Evolutionary conservation across 2,797 vertebrate species (phyloP).

Genomic region (Microctenopoma steveboyesi): DNA sequence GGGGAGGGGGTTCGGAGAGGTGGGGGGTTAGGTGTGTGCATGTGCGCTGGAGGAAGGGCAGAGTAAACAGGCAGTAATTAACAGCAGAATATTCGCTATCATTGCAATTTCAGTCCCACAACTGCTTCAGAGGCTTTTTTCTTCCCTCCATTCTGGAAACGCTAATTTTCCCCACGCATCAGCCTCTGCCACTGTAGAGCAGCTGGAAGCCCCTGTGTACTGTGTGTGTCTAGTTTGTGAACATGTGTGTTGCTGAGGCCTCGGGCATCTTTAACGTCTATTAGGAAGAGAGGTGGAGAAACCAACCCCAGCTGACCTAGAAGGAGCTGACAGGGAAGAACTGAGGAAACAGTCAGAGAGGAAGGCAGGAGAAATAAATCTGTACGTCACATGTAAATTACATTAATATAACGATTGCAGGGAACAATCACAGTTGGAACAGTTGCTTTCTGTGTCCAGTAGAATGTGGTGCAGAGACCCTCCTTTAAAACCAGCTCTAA

Average conservation of each 20-base stretch:
- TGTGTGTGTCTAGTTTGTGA: slow-evolving; percentile 33
- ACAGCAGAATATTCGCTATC: slow-evolving; percentile 81
- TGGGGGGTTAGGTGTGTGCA: slow-evolving; percentile 1
- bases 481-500: too few relatives aligned
- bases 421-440: too few relatives aligned
- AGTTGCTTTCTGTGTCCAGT: too few relatives aligned
- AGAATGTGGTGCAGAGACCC: too few relatives aligned
- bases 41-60: slow-evolving; percentile 50
- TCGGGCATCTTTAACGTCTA: slow-evolving; percentile 81
- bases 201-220: slow-evolving; percentile 54
- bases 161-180: slow-evolving; percentile 69
- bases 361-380: slow-evolving; percentile 43
- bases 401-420: background rate
- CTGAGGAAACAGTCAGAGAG: slow-evolving; percentile 48
- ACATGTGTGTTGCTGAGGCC: slow-evolving; percentile 60
- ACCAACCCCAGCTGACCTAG: slow-evolving; percentile 56
- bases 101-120: slow-evolving; percentile 79
- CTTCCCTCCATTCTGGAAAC: slow-evolving; percentile 36
- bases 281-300: slow-evolving; percentile 78
- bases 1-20: background rate
- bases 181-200: slow-evolving; percentile 67
- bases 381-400: slow-evolving; percentile 44
- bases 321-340: slow-evolving; percentile 65
- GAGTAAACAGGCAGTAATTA: slow-evolving; percentile 85
- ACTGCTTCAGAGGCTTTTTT: slow-evolving; percentile 71